A percentile compares a stretch with the other conserved stretches of the same genome.
phyloP scores from a whole-genome alignment of 2,113 vertebrate species.

The Sebastes fasciatus region DNA sequence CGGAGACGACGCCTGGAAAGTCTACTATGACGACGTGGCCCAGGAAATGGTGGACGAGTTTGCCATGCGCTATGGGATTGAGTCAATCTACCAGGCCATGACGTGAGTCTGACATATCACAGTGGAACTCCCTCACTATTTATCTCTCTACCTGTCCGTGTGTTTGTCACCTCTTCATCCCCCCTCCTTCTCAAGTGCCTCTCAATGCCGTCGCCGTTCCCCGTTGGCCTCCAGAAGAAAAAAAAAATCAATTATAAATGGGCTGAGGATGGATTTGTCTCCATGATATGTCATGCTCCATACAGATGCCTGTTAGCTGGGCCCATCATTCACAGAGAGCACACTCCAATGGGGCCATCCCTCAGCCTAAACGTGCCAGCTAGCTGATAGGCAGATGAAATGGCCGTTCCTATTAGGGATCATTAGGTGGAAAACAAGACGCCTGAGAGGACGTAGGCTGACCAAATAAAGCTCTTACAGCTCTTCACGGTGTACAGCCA shows the following conservation, averaged over 20 bases:
- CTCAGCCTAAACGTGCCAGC: conserved; percentile 43
- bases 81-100: conserved; percentile 99
- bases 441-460: background rate
- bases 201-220: background rate
- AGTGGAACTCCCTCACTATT: background rate
- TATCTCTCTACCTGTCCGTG: background rate
- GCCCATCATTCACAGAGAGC: conserved; percentile 52
- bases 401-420: conserved; percentile 31
- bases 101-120: conserved; percentile 87
- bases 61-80: conserved; percentile 98
- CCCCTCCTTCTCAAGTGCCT: conserved; percentile 14
- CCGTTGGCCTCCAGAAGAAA: conserved; percentile 40
- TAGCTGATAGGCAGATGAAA: conserved; percentile 42
- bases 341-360: conserved; percentile 39
- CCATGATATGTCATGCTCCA: conserved; percentile 32
- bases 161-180: conserved; percentile 8
- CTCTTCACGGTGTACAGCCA: background rate
- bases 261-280: conserved; percentile 41
- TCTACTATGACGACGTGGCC: conserved; percentile 96
- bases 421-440: conserved; percentile 20
- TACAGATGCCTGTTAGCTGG: conserved; percentile 48
- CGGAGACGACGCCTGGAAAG: conserved; percentile 97
- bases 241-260: conserved; percentile 41
- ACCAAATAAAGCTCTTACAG: conserved; percentile 6
- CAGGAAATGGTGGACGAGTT: conserved; percentile 99